These are phyloP conservation scores for Mycalesis mineus DNA, from an alignment of 2,888 invertebrate species.

Conservation along the genomic window DNA sequence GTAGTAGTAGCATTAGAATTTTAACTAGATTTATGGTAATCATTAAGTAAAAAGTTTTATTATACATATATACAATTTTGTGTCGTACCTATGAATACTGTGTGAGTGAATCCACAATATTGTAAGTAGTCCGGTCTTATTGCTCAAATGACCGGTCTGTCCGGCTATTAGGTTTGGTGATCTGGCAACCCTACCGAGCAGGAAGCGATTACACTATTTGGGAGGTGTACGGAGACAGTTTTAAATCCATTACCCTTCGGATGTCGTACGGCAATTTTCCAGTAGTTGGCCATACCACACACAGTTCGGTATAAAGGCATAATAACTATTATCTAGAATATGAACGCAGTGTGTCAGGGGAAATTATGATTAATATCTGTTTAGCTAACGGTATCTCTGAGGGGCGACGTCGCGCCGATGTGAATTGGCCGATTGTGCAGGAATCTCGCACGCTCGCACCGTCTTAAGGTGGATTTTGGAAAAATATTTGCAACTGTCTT, in stretches of 20 bases:
- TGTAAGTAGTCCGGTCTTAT: too few relatives aligned
- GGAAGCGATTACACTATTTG: constrained; percentile 72
- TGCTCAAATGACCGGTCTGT: too few relatives aligned
- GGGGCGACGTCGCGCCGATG: constrained; percentile 30
- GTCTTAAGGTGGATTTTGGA: constrained; percentile 9
- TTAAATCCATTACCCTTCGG: constrained; percentile 70
- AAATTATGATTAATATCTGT: constrained; percentile 79
- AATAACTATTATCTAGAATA: constrained; percentile 74
- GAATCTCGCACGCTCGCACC: constrained; percentile 38
- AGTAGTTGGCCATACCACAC: constrained; percentile 69
- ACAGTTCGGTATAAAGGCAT: constrained; percentile 62
- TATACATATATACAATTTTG: too few relatives aligned
- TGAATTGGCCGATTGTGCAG: constrained; percentile 29
- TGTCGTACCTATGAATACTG: too few relatives aligned
- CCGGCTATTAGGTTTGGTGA: too few relatives aligned
- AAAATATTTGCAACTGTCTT: not conserved
- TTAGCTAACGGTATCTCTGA: constrained; percentile 65
- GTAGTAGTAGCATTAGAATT: too few relatives aligned
- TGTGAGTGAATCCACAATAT: too few relatives aligned
- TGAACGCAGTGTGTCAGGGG: constrained; percentile 67
- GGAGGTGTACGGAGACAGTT: constrained; percentile 65
- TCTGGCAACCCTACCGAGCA: too few relatives aligned
- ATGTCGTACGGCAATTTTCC: constrained; percentile 76
- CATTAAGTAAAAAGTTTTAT: too few relatives aligned
- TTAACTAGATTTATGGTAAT: too few relatives aligned